Conservation (phyloP, 1,140 invertebrate species). For the Branchinecta lynchi region DNA sequence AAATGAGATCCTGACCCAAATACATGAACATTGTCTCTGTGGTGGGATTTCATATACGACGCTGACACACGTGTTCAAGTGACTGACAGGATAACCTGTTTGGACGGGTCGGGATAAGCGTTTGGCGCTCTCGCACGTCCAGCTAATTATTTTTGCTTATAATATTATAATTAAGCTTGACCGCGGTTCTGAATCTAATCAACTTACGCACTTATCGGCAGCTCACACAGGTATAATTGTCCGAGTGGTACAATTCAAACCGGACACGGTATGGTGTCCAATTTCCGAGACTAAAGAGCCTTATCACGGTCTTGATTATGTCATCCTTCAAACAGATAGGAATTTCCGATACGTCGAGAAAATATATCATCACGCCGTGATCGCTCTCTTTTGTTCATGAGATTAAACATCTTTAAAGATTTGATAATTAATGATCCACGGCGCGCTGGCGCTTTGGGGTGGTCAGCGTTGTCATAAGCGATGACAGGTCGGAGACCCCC, state of each 20-base stretch:
- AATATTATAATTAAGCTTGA: too few species aligned
- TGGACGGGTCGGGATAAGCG: too few species aligned
- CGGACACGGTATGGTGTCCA: neutral
- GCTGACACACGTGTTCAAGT: too few species aligned
- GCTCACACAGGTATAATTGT: neutral
- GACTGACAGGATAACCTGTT: too few species aligned
- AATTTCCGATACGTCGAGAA: neutral
- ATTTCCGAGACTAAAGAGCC: neutral
- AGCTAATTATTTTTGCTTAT: too few species aligned
- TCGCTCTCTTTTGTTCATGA: conserved; percentile 9
- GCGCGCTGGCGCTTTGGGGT: neutral
- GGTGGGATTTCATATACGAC: too few species aligned
- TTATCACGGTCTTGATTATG: neutral
- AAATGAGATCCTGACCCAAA: too few species aligned
- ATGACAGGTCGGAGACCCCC: too few species aligned
- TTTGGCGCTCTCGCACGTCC: too few species aligned
- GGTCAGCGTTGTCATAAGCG: neutral
- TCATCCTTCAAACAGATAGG: neutral
- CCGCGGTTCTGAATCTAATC: too few species aligned
- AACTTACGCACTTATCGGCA: too few species aligned
- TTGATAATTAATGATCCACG: neutral
- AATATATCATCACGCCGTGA: neutral
- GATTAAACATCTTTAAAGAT: neutral
- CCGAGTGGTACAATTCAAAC: neutral
- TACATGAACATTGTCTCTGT: too few species aligned